A percentile compares a stretch with the other conserved stretches of the same genome.
phyloP scores from a whole-genome alignment of 1,140 invertebrate species.

The fruit fly (Drosophila melanogaster) region DNA sequence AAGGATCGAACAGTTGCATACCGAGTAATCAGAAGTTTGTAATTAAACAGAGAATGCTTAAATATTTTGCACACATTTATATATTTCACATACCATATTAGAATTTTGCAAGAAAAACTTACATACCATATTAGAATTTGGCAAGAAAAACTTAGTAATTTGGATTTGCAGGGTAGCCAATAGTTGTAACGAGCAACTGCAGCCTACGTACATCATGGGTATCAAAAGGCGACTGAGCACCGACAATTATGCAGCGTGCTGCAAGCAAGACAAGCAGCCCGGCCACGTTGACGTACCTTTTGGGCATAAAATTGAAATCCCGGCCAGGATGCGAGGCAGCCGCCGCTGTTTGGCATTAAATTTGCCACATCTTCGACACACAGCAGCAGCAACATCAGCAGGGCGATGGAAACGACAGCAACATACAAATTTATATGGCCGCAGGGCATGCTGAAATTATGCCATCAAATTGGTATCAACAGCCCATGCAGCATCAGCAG shows the following conservation, averaged over 20 bases:
- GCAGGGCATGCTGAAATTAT: slow-evolving; percentile 83
- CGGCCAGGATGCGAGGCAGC: slow-evolving; percentile 68
- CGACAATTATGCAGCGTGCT: slow-evolving; percentile 68
- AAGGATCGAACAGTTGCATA: not conserved
- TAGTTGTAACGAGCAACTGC: slow-evolving; percentile 17
- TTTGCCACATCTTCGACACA: slow-evolving; percentile 76
- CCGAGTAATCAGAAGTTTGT: not conserved
- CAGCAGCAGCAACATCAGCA: slow-evolving; percentile 38
- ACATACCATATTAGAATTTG: too few relatives aligned
- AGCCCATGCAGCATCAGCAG: slow-evolving; percentile 46
- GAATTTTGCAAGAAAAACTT: too few relatives aligned
- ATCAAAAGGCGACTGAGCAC: slow-evolving; percentile 24
- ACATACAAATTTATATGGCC: slow-evolving; percentile 83
- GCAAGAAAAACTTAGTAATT: too few relatives aligned
- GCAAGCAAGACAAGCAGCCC: slow-evolving; percentile 49
- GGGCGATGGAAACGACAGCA: slow-evolving; percentile 69
- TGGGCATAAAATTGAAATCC: slow-evolving; percentile 83
- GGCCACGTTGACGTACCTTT: slow-evolving; percentile 80
- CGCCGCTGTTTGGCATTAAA: slow-evolving; percentile 72
- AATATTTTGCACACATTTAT: not conserved
- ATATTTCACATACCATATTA: not conserved
- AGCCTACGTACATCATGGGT: slow-evolving; percentile 3
- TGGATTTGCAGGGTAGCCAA: slow-evolving; percentile 4
- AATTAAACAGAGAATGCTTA: too few relatives aligned
- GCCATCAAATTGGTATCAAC: slow-evolving; percentile 84